A percentile compares a stretch with the other conserved stretches of the same genome.
Conservation (phyloP, 2,113 vertebrate genomes). For the Chaetodon auriga region DNA sequence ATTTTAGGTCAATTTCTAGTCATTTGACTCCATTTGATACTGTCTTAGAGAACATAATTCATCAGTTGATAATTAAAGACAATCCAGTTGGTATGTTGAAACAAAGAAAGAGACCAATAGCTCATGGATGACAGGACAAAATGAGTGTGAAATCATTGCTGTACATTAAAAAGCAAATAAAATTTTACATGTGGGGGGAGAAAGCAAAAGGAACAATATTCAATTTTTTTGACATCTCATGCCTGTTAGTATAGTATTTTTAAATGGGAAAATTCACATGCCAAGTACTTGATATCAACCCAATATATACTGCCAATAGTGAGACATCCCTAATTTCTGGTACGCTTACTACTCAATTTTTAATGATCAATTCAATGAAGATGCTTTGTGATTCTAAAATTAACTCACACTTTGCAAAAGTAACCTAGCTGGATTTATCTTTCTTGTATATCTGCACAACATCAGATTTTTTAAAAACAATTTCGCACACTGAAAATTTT, state of each 20-base stretch:
- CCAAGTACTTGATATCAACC: conserved; percentile 32
- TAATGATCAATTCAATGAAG: conserved; percentile 40
- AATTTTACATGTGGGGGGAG: conserved; percentile 10
- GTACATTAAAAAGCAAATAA: conserved; percentile 31
- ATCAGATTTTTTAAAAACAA: conserved; percentile 34
- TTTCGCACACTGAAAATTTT: conserved; percentile 30
- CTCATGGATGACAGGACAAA: conserved; percentile 16
- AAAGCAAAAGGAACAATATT: conserved; percentile 18
- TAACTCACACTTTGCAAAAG: conserved; percentile 33
- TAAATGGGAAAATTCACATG: conserved; percentile 34
- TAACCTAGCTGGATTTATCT: conserved; percentile 25
- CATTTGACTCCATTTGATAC: conserved; percentile 12
- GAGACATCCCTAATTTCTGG: conserved; percentile 31
- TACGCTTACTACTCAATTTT: conserved; percentile 21
- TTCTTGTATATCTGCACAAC: conserved; percentile 43
- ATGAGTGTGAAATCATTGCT: conserved; percentile 14
- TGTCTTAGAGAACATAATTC: conserved; percentile 4
- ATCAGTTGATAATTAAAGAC: conserved; percentile 4
- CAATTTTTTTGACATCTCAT: conserved; percentile 15
- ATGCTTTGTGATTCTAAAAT: conserved; percentile 46
- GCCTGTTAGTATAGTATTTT: conserved; percentile 27
- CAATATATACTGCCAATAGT: conserved; percentile 42
- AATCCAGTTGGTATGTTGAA: not conserved
- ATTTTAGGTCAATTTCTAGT: not conserved
- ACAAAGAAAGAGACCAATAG: conserved; percentile 16